Conservation (phyloP, 1,140 invertebrate genomes). For the Temnothorax longispinosus region DNA sequence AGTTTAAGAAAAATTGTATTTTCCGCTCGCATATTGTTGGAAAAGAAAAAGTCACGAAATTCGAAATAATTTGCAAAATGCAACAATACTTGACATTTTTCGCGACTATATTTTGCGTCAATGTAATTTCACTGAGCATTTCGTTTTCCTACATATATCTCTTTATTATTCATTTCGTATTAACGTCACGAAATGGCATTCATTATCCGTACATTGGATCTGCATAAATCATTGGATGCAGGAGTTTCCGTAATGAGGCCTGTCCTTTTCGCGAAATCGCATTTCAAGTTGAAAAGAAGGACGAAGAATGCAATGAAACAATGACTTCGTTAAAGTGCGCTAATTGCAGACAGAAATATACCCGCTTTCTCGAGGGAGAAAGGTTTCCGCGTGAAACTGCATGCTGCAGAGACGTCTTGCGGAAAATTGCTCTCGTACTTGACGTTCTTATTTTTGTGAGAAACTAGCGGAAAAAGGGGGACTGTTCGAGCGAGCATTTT, state of each 20-base stretch:
- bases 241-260: background rate
- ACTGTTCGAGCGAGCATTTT: constrained; percentile 36
- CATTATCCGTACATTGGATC: background rate
- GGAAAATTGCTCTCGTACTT: constrained; percentile 47
- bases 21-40: background rate
- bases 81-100: background rate
- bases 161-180: constrained; percentile 6
- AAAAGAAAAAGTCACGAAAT: background rate
- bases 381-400: constrained; percentile 29
- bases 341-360: constrained; percentile 58
- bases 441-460: constrained; percentile 53
- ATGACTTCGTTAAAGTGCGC: constrained; percentile 45
- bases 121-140: background rate
- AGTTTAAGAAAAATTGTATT: constrained; percentile 9
- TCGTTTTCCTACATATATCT: background rate
- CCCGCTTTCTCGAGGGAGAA: constrained; percentile 24
- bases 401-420: constrained; percentile 32
- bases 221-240: background rate
- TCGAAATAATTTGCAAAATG: background rate
- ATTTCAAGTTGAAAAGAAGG: constrained; percentile 32
- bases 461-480: constrained; percentile 14
- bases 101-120: background rate
- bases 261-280: constrained; percentile 16
- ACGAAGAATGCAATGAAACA: constrained; percentile 22
- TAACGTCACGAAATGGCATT: background rate